Percentiles rank a stretch among this genome's conserved stretches.
These are phyloP conservation scores for Brachionus rubens DNA, from an alignment of 1,140 invertebrate genomes.

Conservation along the genomic window DNA sequence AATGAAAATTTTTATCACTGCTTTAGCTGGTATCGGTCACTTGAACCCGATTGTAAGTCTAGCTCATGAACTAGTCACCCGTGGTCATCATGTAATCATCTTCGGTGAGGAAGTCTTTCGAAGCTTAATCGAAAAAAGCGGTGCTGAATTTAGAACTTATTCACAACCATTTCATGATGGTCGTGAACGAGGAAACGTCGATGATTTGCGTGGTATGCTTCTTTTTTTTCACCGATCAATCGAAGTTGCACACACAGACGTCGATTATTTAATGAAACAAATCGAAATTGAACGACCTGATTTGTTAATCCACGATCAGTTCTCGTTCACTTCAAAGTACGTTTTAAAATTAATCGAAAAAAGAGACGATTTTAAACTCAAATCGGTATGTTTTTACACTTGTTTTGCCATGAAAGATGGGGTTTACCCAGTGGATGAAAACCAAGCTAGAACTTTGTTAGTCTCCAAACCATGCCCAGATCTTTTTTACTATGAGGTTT, in stretches of 20 bases:
- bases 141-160: neutral
- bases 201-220: neutral
- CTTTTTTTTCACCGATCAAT: neutral
- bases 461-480: neutral
- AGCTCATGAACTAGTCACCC: neutral
- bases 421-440: neutral
- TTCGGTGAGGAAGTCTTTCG: neutral
- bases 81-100: neutral
- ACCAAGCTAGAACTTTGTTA: neutral
- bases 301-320: constrained; percentile 2
- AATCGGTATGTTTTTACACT: constrained; percentile 6
- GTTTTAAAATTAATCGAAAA: constrained; percentile 11
- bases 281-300: constrained; percentile 1
- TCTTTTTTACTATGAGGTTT: neutral
- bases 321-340: constrained; percentile 11
- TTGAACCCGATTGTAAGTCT: constrained; percentile 2
- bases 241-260: neutral
- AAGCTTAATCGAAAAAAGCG: neutral
- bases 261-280: neutral
- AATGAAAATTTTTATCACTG: neutral
- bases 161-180: neutral
- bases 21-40: neutral
- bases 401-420: constrained; percentile 11
- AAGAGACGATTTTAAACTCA: neutral
- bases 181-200: neutral